These are phyloP conservation scores for Xylophagus ater DNA, from an alignment of 2,888 invertebrate genomes.

Conservation along the genomic window DNA sequence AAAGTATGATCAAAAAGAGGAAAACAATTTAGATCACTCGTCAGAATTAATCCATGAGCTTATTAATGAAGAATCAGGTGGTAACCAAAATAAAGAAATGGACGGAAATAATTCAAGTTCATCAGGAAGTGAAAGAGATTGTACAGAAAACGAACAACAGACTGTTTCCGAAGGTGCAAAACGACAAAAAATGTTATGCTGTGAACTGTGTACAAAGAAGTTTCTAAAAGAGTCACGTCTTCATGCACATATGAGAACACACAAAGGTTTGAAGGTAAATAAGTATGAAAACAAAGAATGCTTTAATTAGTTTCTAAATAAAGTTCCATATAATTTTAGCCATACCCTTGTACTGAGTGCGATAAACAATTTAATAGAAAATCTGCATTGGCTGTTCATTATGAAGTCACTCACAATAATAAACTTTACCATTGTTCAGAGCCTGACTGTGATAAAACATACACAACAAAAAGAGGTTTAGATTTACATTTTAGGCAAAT, in stretches of 20 bases:
- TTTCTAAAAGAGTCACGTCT: conserved; percentile 4
- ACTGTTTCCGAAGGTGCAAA: too few relatives aligned
- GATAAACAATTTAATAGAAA: conserved; percentile 9
- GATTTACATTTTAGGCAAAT: conserved; percentile 7
- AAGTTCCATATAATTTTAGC: conserved; percentile 6
- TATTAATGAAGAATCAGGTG: conserved; percentile 1
- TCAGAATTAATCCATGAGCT: neutral
- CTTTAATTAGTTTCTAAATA: neutral
- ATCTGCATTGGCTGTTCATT: conserved; percentile 4
- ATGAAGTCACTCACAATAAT: conserved; percentile 4
- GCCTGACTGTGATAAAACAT: conserved; percentile 13
- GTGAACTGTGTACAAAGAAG: conserved; percentile 3
- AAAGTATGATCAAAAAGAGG: neutral
- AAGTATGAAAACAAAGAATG: neutral
- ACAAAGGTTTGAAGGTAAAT: conserved; percentile 10
- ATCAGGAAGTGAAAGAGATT: neutral
- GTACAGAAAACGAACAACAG: neutral
- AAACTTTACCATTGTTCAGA: conserved; percentile 7
- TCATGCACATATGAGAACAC: conserved; percentile 9
- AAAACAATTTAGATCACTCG: neutral
- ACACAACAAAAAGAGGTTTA: conserved; percentile 12
- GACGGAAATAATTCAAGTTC: neutral
- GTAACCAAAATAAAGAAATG: neutral
- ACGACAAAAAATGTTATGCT: neutral
- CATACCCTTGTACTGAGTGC: conserved; percentile 9